phyloP scores from a whole-genome alignment of 1,140 invertebrate species.

The Mesaphorura yosii region DNA sequence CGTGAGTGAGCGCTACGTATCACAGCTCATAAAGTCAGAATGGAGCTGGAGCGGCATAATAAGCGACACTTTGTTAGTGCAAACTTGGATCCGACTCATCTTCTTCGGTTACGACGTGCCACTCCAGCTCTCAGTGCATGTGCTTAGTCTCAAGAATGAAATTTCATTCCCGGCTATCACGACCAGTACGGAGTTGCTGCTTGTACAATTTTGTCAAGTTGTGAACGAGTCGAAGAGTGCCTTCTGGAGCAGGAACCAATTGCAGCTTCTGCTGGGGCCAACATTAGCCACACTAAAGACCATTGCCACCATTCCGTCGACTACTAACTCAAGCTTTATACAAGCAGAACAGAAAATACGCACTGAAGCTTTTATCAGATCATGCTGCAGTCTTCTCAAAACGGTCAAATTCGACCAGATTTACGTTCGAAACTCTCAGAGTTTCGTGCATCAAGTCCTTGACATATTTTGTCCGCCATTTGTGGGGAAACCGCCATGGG shows the following conservation, averaged over 20 bases:
- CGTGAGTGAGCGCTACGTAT: constrained; percentile 10
- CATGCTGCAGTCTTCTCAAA: no score
- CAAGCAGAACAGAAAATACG: no score
- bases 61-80: neutral
- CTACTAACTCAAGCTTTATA: no score
- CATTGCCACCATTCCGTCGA: no score
- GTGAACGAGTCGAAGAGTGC: neutral
- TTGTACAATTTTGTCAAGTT: neutral
- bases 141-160: neutral
- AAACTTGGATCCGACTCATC: constrained; percentile 13
- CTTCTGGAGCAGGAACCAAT: neutral
- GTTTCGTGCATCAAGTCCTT: constrained; percentile 1
- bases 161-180: no score
- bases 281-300: no score
- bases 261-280: neutral
- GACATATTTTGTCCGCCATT: neutral
- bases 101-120: neutral
- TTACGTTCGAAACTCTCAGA: neutral
- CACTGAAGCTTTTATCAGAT: no score
- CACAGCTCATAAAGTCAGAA: neutral
- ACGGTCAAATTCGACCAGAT: no score
- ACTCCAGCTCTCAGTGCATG: neutral
- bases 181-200: neutral
- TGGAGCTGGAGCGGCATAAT: neutral
- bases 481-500: constrained; percentile 7